Conservation (phyloP, 2,113 vertebrate species). For the Echinops telfairi region DNA sequence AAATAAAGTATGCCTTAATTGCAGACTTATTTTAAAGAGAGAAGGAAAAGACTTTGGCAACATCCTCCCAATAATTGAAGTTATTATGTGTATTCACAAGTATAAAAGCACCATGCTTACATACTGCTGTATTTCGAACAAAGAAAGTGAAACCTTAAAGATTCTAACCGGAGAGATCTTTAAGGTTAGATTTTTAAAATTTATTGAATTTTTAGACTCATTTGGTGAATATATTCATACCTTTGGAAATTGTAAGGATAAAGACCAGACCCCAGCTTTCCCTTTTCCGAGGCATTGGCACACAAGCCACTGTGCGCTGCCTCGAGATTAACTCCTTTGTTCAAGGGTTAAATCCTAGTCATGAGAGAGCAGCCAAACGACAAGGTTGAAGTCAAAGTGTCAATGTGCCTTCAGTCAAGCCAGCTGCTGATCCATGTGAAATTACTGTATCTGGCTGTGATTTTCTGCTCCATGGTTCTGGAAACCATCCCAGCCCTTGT, state of each 20-base stretch:
- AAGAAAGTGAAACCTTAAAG: not conserved
- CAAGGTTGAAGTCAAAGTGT: not conserved
- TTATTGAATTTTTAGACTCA: constrained; percentile 45
- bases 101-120: constrained; percentile 26
- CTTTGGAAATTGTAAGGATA: constrained; percentile 29
- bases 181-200: constrained; percentile 6
- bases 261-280: not conserved
- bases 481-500: not conserved
- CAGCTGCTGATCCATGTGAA: not conserved
- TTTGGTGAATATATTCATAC: not conserved
- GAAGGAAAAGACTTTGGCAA: not conserved
- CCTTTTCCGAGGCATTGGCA: constrained; percentile 13
- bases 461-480: not conserved
- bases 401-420: not conserved
- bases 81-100: not conserved
- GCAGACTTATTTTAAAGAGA: not conserved
- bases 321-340: constrained; percentile 31
- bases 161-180: constrained; percentile 6
- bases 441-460: not conserved
- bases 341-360: constrained; percentile 18
- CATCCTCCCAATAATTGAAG: constrained; percentile 3
- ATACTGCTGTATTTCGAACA: not conserved
- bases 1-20: constrained; percentile 37
- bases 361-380: not conserved
- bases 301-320: not conserved